phyloP scores from a whole-genome alignment of 2,113 vertebrate species.

The Aphelocoma coerulescens region DNA sequence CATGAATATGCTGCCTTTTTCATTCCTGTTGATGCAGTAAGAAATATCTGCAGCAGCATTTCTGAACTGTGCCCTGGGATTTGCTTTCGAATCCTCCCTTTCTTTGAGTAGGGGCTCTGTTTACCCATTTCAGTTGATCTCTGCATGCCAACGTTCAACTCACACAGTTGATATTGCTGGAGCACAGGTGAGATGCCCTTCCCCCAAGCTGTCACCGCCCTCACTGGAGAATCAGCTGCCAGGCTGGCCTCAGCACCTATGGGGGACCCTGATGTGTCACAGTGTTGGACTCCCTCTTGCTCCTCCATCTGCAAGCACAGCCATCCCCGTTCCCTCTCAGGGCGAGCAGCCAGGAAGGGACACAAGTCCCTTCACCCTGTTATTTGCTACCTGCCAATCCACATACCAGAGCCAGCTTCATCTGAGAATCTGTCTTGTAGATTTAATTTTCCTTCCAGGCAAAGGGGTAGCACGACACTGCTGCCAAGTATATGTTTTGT shows the following conservation, averaged over 20 bases:
- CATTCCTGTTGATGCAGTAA: background rate
- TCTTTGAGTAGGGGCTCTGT: background rate
- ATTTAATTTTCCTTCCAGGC: background rate
- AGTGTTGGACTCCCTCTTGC: background rate
- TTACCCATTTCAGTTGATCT: background rate
- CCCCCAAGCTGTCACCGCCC: background rate
- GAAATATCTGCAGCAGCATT: background rate
- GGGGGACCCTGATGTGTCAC: background rate
- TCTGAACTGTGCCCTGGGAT: background rate
- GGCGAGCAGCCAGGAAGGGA: background rate
- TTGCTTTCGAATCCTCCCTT: background rate
- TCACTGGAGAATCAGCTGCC: background rate
- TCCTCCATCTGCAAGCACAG: background rate
- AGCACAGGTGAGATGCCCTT: background rate
- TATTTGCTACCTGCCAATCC: conserved; percentile 20
- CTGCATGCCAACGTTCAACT: fast-evolving
- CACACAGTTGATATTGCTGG: background rate
- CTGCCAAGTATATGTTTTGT: background rate
- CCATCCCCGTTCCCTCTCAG: background rate
- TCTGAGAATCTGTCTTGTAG: background rate
- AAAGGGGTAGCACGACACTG: background rate
- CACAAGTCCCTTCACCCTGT: background rate
- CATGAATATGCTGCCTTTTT: background rate
- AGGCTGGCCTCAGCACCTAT: background rate
- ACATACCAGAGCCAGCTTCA: background rate